Percentiles rank a stretch among this genome's conserved stretches.
Conservation (phyloP, 2,888 invertebrate species). For the Actias luna region DNA sequence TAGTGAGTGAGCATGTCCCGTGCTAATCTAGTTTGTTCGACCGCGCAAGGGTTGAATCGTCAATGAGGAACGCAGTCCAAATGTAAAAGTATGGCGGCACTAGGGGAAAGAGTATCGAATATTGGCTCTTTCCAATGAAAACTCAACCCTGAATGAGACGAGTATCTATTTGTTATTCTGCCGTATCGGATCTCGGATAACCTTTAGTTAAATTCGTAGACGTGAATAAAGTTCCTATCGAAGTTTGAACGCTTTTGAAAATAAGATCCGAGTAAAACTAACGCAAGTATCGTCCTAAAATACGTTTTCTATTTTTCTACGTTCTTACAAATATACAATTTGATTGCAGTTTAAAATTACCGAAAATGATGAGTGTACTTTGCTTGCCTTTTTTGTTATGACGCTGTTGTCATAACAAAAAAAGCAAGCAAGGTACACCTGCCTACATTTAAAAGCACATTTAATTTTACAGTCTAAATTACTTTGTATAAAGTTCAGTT, state of each 20-base stretch:
- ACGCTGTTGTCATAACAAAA: no score
- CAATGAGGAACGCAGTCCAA: conserved; percentile 75
- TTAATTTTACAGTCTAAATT: no score
- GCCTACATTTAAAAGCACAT: no score
- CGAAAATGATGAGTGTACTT: background rate
- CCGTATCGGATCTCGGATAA: conserved; percentile 39
- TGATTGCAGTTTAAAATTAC: background rate
- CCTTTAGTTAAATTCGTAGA: conserved; percentile 27
- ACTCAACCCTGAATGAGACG: conserved; percentile 54
- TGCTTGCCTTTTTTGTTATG: no score
- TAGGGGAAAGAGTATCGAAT: conserved; percentile 66
- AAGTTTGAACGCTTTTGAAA: conserved; percentile 5
- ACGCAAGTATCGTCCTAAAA: background rate
- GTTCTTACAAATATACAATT: no score
- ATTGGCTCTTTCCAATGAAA: conserved; percentile 67
- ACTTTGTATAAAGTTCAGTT: background rate
- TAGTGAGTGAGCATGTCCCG: conserved; percentile 75
- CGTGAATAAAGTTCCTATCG: conserved; percentile 3
- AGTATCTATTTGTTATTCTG: conserved; percentile 58
- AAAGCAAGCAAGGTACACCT: no score
- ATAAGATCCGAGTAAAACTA: background rate
- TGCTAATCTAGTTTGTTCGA: conserved; percentile 79
- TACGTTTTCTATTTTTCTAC: background rate
- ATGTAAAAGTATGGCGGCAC: conserved; percentile 70
- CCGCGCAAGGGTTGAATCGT: conserved; percentile 79